Percentiles rank a stretch among this genome's conserved stretches.
These are phyloP conservation scores for Hedychridium roseum DNA, from an alignment of 2,888 invertebrate species.

Conservation along the genomic window DNA sequence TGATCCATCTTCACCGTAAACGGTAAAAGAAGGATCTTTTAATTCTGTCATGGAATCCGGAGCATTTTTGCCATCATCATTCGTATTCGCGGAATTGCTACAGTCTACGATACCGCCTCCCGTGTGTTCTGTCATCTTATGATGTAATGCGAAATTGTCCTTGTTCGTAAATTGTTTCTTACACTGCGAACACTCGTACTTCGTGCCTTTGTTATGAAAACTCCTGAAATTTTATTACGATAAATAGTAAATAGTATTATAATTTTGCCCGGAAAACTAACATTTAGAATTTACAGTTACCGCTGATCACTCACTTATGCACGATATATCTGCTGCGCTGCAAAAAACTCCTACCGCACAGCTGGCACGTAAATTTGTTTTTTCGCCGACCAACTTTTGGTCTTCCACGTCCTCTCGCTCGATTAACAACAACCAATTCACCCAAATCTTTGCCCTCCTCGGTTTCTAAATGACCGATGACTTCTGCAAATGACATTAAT, in stretches of 20 bases:
- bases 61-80: no score
- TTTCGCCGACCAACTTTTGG: constrained; percentile 65
- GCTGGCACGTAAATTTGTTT: constrained; percentile 65
- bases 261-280: no score
- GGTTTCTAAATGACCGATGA: constrained; percentile 75
- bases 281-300: neutral
- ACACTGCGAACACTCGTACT: constrained; percentile 70
- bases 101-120: constrained; percentile 63
- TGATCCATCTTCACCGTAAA: no score
- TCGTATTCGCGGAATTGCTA: no score
- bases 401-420: constrained; percentile 67
- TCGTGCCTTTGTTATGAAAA: constrained; percentile 70
- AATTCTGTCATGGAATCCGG: constrained; percentile 3
- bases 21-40: constrained; percentile 5
- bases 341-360: constrained; percentile 66
- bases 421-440: constrained; percentile 70
- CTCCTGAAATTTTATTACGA: constrained; percentile 42
- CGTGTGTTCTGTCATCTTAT: constrained; percentile 66
- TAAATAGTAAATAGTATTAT: constrained; percentile 3
- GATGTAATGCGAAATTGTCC: constrained; percentile 68
- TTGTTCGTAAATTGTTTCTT: constrained; percentile 65
- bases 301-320: constrained; percentile 52
- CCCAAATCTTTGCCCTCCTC: constrained; percentile 70
- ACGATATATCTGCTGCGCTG: constrained; percentile 65
- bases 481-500: constrained; percentile 54